phyloP scores from a whole-genome alignment of 2,888 invertebrate species.

The Osedax fenrisi region DNA sequence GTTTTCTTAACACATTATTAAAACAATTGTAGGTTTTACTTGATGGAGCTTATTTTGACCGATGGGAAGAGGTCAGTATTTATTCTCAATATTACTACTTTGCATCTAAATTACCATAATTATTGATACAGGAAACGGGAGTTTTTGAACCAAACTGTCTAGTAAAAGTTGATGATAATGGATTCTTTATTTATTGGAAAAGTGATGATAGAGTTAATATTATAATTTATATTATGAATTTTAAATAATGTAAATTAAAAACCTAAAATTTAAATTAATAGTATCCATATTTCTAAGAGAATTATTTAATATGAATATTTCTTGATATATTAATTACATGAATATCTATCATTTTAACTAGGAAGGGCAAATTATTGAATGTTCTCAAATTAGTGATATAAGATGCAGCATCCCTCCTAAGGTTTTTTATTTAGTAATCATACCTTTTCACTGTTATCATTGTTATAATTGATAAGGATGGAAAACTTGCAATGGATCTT shows the following conservation, averaged over 20 bases:
- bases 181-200: constrained; percentile 96
- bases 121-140: constrained; percentile 64
- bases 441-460: no score
- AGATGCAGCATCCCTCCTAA: constrained; percentile 81
- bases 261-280: no score
- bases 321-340: no score
- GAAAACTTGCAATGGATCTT: constrained; percentile 43
- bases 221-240: no score
- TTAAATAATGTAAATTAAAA: no score
- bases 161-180: constrained; percentile 90
- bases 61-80: constrained; percentile 77
- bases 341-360: no score
- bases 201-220: constrained; percentile 73
- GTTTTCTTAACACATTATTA: no score
- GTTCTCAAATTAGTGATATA: constrained; percentile 95
- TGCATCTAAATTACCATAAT: not conserved
- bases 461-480: no score
- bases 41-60: constrained; percentile 78
- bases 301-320: no score
- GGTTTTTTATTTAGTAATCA: no score
- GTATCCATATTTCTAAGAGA: no score
- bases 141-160: constrained; percentile 74
- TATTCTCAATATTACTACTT: not conserved
- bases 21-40: constrained; percentile 54
- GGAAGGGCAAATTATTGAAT: constrained; percentile 95